Evolutionary conservation across 2,797 vertebrate species (phyloP), one percentile per base, ranked within the genome.

Genomic region (Cuniculus paca): DNA sequence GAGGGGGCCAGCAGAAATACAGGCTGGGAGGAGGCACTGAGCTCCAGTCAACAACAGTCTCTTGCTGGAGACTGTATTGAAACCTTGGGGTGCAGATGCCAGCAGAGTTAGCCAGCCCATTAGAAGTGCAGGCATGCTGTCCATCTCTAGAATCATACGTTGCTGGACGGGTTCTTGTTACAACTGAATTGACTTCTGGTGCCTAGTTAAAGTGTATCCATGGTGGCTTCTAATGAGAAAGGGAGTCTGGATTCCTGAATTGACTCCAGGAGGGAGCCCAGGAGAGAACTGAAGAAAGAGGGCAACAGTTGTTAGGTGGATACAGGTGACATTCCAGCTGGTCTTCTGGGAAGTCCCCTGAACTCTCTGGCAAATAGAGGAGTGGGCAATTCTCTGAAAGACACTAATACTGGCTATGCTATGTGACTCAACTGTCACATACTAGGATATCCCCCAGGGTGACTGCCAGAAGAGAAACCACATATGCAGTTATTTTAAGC

Each of bases 41-140:
- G 94, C 83, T 56, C 34, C 70, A 50, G 20, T 2, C 16, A 94
- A 96, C 88, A 95, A 65, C 61, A 75, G 93, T 78, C 39, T 87
- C 14, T 68, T 39, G 72, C 83, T 0, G 0, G 39, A 94, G 91
- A 19, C 45, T 1, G 26, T 24, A 45, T 20, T 60, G 85, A 86
- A 92, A 58, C 81, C 79, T n/a, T 81, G 31, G 56, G 28, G 2
- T 5, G 34, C 74, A 85, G 78, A 82, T 0, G 3, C 45, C 50
- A 87, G 75, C 80, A 24, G 81, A 28, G 78, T 52, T 48, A 48
- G 82, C 50, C 68, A 42, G 93, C 42, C 80, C 31, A 12, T 88
- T 65, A 39, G n/a, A 22, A 91, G 13, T n/a, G n/a, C 36, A 36
- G 0, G 28, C 0, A 0, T 26, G 74, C 65, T 94, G 84, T 85